Base-by-base conservation (phyloP, 2,797 vertebrate genomes). In the Hephaestus fuliginosus region DNA sequence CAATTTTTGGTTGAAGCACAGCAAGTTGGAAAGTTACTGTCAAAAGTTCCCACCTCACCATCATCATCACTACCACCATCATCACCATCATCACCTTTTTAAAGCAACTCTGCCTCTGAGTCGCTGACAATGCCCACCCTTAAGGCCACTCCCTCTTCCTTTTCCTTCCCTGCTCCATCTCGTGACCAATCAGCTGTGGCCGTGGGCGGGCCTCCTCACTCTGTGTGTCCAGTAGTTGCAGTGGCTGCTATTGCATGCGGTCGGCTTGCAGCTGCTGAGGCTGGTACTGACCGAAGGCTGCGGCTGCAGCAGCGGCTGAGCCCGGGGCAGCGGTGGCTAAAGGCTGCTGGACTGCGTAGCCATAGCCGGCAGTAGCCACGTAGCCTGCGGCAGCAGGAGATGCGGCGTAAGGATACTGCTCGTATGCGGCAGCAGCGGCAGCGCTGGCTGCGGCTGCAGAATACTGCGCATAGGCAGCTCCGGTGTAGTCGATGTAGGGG, bases 401-500 rank as follows among this genome's bases (percentile, higher is more conserved):
- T 41, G 98, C 98, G 0, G 98, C 97, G 0, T 99, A 99, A 0
- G 98, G 98, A 91, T 99, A 99, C 91, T 99, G 98, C 91, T 99
- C 98, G 0, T 98, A 99, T 36, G 98, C 97, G 0, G 96, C 96
- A 0, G 96, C 97, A 0, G 98, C 98, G 0, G 97, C 97, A 0
- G 92, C 94, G 0, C 83, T 93, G 0, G 96, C 96, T 0, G 97
- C 96, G 0, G 96, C 97, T 0, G 96, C 97, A 0, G 97, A 97
- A 76, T 99, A 99, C 83, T 99, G 98, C 0, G 98, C 98, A 0
- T 99, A 99, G 0, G 98, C 97, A 0, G 97, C 97, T 78, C 97
- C 97, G 1, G 98, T 98, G 96, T 99, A 99, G 92, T 99, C 98
- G 82, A 99, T 97, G 95, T 99, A 99, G 0, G 98, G 98, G 0